Conservation (phyloP, 2,797 vertebrate species). For the Pagetopsis macropterus region DNA sequence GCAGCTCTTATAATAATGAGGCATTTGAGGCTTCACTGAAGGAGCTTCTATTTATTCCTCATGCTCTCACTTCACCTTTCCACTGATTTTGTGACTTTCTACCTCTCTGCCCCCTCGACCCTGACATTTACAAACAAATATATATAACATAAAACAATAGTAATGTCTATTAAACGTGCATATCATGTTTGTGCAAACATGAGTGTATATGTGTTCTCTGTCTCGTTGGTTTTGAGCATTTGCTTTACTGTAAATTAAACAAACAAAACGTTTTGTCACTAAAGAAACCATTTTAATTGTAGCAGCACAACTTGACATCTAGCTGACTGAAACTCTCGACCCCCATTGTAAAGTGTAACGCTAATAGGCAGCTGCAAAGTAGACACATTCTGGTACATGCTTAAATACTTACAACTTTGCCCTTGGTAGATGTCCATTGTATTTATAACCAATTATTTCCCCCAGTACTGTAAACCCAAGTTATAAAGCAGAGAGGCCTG, state of each 20-base stretch:
- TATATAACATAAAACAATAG: constrained; percentile 11
- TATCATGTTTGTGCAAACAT: neutral
- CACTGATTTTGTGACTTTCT: constrained; percentile 29
- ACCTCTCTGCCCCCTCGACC: neutral
- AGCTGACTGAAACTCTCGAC: constrained; percentile 42
- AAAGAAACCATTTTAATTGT: constrained; percentile 17
- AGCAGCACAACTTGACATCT: constrained; percentile 37
- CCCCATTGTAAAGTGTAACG: constrained; percentile 10
- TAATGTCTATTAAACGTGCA: neutral
- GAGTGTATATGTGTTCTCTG: no score
- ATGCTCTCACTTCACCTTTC: constrained; percentile 43
- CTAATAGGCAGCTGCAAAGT: constrained; percentile 43
- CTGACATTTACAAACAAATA: no score
- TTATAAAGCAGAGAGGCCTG: constrained; percentile 54
- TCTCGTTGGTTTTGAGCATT: no score
- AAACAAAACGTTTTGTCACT: neutral
- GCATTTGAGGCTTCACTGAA: constrained; percentile 51
- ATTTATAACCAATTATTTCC: constrained; percentile 62
- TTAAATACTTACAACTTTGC: constrained; percentile 45
- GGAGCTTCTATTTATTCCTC: constrained; percentile 33
- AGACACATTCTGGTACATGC: constrained; percentile 47
- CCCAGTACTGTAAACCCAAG: constrained; percentile 41
- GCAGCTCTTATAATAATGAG: constrained; percentile 72
- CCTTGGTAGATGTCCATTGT: constrained; percentile 37
- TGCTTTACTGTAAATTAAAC: no score